phyloP scores from a whole-genome alignment of 2,113 vertebrate genomes.

The Bufo bufo region DNA sequence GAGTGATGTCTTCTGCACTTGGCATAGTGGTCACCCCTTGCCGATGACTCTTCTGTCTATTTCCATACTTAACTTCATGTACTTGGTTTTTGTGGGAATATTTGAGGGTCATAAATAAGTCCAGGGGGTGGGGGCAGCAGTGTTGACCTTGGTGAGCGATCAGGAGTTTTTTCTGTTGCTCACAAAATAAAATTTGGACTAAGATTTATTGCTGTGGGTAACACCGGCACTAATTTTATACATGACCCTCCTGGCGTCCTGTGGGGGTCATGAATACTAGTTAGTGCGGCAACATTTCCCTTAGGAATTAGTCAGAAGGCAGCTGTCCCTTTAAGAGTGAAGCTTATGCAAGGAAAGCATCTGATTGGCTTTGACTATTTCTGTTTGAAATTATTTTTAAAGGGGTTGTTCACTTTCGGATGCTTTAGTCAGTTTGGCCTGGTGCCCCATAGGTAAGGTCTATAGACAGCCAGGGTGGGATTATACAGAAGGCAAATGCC shows the following conservation, averaged over 20 bases:
- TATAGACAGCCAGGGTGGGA: no score
- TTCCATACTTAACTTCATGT: background rate
- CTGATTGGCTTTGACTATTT: background rate
- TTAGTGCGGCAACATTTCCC: background rate
- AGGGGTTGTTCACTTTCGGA: background rate
- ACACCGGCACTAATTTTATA: background rate
- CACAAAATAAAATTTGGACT: background rate
- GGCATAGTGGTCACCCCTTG: background rate
- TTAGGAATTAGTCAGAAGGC: background rate
- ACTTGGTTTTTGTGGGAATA: background rate
- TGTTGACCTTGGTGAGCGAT: background rate
- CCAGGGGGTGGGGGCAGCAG: background rate
- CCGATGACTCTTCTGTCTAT: background rate
- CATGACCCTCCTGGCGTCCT: background rate
- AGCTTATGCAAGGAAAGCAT: background rate
- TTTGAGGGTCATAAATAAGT: background rate
- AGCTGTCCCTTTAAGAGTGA: background rate
- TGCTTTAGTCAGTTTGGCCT: no score
- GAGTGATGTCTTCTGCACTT: background rate
- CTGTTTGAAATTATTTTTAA: background rate
- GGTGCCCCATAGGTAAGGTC: no score
- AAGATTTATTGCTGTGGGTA: background rate
- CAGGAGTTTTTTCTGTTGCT: background rate
- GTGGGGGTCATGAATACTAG: background rate
- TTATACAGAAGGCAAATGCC: no score